Conservation (phyloP, 2,888 invertebrate species). For the Lithodes maja region DNA sequence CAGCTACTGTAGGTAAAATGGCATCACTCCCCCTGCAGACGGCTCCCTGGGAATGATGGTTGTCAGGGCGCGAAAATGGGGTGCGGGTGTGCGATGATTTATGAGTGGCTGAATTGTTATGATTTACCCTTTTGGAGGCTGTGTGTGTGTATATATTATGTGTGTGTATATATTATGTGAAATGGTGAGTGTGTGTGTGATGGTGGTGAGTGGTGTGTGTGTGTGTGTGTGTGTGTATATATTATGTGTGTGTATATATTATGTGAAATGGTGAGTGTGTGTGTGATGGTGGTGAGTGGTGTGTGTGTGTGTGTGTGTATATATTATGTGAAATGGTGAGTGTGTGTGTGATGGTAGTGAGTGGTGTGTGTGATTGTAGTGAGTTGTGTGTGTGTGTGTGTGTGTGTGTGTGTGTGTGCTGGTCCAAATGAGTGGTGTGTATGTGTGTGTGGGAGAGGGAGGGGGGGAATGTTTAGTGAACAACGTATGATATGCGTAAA, state of each 20-base stretch:
- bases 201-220: not conserved
- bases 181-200: not conserved
- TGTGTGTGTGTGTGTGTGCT: constrained; percentile 9
- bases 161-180: not conserved
- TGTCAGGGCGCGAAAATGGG: not conserved
- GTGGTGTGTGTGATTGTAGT: no score
- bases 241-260: constrained; percentile 3
- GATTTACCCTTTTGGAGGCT: not conserved
- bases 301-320: constrained; percentile 7
- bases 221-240: constrained; percentile 13
- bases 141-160: not conserved
- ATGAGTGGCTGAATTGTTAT: not conserved
- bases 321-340: not conserved
- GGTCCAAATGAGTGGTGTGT: no score
- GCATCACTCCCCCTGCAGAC: no score
- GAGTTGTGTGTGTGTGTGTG: constrained; percentile 25
- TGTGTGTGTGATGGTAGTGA: not conserved
- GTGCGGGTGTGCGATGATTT: not conserved
- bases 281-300: not conserved
- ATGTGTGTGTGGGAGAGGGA: no score
- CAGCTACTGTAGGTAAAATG: no score
- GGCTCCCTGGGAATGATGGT: not conserved
- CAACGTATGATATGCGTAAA: no score
- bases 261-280: not conserved
- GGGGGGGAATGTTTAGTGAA: no score